phyloP scores from a whole-genome alignment of 2,797 vertebrate species.

The Limosa lapponica region DNA sequence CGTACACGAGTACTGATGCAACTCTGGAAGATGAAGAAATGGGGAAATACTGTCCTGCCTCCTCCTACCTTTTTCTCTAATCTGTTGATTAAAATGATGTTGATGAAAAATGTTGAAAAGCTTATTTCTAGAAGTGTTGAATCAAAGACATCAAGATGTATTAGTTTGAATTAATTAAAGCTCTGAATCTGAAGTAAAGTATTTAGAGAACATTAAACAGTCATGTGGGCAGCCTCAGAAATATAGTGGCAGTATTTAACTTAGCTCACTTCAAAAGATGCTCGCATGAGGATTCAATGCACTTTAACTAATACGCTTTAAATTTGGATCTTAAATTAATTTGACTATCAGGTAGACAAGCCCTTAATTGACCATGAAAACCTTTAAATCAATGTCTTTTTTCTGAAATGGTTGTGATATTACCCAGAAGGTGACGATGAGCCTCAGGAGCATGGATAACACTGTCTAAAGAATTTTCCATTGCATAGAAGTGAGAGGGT shows the following conservation, averaged over 20 bases:
- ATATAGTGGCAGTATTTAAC: not conserved
- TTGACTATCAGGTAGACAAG: not conserved
- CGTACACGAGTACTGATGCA: rapidly evolving
- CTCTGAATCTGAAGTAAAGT: not conserved
- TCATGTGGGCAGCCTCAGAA: not conserved
- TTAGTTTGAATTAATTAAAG: not conserved
- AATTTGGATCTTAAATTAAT: constrained; percentile 20
- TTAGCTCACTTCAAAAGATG: not conserved
- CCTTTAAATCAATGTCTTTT: not conserved
- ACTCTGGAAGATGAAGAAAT: not conserved
- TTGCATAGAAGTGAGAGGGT: not conserved
- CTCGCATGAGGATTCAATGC: not conserved
- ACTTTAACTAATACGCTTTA: not conserved
- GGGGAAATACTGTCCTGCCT: not conserved
- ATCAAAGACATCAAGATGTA: not conserved
- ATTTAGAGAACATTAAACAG: constrained; percentile 29
- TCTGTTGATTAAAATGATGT: not conserved
- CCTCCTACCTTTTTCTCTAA: not conserved
- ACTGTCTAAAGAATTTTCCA: not conserved
- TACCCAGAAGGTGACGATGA: not conserved
- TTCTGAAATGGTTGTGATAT: not conserved
- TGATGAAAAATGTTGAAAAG: not conserved
- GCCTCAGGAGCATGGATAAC: not conserved
- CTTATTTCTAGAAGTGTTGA: not conserved
- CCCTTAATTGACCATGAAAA: not conserved